Evolutionary conservation across 2,113 vertebrate species (phyloP).

Genomic region (Paramisgurnus dabryanus): DNA sequence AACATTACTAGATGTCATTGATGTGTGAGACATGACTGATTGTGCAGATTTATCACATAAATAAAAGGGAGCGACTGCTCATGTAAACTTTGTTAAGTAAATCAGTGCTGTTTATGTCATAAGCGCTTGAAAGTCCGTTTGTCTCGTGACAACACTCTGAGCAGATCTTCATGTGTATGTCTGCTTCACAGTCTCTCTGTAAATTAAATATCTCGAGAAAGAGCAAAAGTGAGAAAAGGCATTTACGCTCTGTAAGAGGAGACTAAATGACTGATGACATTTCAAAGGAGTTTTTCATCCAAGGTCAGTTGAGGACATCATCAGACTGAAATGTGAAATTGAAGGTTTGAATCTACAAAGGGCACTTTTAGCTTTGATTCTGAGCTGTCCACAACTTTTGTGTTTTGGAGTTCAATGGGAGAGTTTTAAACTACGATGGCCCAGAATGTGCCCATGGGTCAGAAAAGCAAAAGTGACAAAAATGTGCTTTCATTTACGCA

Average conservation of each 20-base stretch:
- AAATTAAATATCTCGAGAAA: conserved; percentile 3
- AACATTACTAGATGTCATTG: conserved; percentile 56
- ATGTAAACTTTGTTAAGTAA: neutral
- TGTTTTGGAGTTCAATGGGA: neutral
- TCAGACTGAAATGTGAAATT: conserved; percentile 1
- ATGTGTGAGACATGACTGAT: conserved; percentile 57
- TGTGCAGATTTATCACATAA: conserved; percentile 15
- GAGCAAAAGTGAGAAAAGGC: neutral
- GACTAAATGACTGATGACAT: neutral
- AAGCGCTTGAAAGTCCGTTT: neutral
- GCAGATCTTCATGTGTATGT: neutral
- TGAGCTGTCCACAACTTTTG: neutral
- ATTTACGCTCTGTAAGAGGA: too few relatives aligned
- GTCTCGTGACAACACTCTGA: neutral
- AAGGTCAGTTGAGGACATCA: conserved; percentile 5
- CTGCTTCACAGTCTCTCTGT: neutral
- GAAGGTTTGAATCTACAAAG: conserved; percentile 9
- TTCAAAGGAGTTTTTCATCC: conserved; percentile 6
- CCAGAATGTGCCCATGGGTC: neutral
- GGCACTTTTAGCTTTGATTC: conserved; percentile 21
- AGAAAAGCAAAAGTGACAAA: neutral
- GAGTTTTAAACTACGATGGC: neutral
- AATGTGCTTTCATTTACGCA: too few relatives aligned
- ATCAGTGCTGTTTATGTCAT: conserved; percentile 1
- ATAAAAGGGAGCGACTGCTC: neutral